Evolutionary conservation across 2,797 vertebrate species (phyloP).

Genomic region (Iguana delicatissima): DNA sequence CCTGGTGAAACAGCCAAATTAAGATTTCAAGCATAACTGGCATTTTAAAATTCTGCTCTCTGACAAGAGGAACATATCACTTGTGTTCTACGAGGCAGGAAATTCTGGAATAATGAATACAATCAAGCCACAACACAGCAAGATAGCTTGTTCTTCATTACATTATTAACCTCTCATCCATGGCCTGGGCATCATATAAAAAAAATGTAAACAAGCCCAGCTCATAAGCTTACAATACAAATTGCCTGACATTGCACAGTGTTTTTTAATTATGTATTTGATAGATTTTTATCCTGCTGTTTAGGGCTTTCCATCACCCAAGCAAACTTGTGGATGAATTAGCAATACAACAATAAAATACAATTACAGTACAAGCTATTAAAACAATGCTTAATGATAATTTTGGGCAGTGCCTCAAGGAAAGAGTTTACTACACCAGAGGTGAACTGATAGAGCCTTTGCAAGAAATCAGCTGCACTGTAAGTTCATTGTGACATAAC

Average conservation of each 20-base stretch:
- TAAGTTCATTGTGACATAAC: slow-evolving; percentile 7
- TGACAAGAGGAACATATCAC: neutral
- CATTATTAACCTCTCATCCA: slow-evolving; percentile 17
- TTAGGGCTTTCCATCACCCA: neutral
- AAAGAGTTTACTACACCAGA: neutral
- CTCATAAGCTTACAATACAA: neutral
- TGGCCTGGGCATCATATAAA: neutral
- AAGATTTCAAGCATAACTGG: neutral
- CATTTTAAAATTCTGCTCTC: neutral
- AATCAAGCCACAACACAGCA: neutral
- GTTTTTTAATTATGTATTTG: neutral
- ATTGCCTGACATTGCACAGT: neutral
- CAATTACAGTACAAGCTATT: neutral
- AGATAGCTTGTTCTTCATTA: neutral
- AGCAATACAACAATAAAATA: neutral
- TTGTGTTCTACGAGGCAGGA: neutral
- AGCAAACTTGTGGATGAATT: neutral
- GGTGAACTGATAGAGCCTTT: neutral
- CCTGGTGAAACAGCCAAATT: slow-evolving; percentile 5
- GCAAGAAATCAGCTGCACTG: neutral
- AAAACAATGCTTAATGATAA: slow-evolving; percentile 5
- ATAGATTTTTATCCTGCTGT: slow-evolving; percentile 2
- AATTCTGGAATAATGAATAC: slow-evolving; percentile 5
- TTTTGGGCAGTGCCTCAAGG: neutral
- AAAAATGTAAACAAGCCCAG: neutral